Percentiles rank a stretch among this genome's conserved stretches.
These are phyloP conservation scores for Corydoras maculifer DNA, from an alignment of 2,113 vertebrate genomes.

Conservation along the genomic window DNA sequence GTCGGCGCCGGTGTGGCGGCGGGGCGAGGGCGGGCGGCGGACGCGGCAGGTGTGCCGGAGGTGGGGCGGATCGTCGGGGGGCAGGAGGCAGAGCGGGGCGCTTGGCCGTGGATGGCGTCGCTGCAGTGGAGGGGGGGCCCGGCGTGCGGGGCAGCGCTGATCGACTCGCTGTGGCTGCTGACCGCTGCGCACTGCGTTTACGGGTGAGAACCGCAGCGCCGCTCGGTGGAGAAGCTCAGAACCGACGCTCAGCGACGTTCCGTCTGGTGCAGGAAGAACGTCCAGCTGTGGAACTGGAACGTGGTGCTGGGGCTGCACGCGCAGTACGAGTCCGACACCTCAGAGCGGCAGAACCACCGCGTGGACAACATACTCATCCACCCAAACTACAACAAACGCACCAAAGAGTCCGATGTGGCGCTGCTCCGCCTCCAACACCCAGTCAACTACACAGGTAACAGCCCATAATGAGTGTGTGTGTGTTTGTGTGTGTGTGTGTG, in stretches of 20 bases:
- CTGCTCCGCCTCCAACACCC: conserved; percentile 77
- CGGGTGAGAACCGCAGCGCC: conserved; percentile 63
- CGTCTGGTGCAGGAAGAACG: conserved; percentile 69
- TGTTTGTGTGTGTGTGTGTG: too few species aligned
- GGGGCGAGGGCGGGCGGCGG: conserved; percentile 16
- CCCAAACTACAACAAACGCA: conserved; percentile 68
- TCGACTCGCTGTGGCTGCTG: conserved; percentile 78
- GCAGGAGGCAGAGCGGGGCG: conserved; percentile 61
- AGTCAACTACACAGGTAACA: conserved; percentile 73
- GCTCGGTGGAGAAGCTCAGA: too few species aligned
- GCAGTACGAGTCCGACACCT: conserved; percentile 51
- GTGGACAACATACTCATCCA: conserved; percentile 78
- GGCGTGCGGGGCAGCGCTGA: conserved; percentile 74
- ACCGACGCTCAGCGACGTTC: background rate
- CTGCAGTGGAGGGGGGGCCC: conserved; percentile 60
- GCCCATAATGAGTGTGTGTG: background rate
- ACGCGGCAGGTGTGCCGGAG: background rate
- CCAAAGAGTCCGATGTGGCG: conserved; percentile 78
- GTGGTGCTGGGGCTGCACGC: conserved; percentile 71
- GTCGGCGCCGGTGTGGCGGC: background rate
- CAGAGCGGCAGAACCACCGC: conserved; percentile 46
- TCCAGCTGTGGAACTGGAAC: conserved; percentile 67
- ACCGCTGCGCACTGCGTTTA: conserved; percentile 88
- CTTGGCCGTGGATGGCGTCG: conserved; percentile 86
- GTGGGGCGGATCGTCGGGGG: conserved; percentile 73